A percentile compares a stretch with the other conserved stretches of the same genome.
Conservation (phyloP, 1,140 invertebrate species). For the Drosophila obscura region DNA sequence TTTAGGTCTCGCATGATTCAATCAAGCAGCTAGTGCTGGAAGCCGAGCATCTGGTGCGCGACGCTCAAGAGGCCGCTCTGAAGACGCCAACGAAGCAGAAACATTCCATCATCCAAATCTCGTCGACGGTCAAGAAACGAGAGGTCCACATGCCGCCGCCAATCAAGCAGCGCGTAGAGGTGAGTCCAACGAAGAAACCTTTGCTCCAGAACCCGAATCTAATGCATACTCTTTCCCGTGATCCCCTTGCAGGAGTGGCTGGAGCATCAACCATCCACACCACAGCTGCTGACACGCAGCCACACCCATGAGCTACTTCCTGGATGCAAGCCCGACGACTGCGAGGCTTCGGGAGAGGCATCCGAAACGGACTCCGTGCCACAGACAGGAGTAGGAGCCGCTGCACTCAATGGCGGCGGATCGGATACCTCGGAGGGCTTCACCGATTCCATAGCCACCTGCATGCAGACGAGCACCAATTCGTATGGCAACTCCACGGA, state of each 20-base stretch:
- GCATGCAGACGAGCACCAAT: slow-evolving; percentile 84
- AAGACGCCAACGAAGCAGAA: slow-evolving; percentile 83
- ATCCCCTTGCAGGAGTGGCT: slow-evolving; percentile 72
- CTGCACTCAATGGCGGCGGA: slow-evolving; percentile 63
- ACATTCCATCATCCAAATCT: slow-evolving; percentile 81
- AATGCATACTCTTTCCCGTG: not conserved
- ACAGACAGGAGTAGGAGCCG: slow-evolving; percentile 67
- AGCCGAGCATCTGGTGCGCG: slow-evolving; percentile 83
- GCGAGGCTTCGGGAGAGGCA: slow-evolving; percentile 95
- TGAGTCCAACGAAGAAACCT: slow-evolving; percentile 27
- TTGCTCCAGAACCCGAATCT: not conserved
- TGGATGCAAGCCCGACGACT: slow-evolving; percentile 84
- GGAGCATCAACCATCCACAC: slow-evolving; percentile 75
- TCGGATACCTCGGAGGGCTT: slow-evolving; percentile 90
- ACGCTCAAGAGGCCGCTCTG: slow-evolving; percentile 74
- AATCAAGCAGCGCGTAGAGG: slow-evolving; percentile 81
- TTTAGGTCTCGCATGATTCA: slow-evolving; percentile 82
- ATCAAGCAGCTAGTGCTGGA: slow-evolving; percentile 83
- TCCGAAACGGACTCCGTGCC: slow-evolving; percentile 89
- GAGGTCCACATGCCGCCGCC: slow-evolving; percentile 75
- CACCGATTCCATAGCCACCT: slow-evolving; percentile 87
- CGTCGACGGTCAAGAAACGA: slow-evolving; percentile 81
- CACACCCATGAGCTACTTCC: slow-evolving; percentile 40
- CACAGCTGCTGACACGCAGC: slow-evolving; percentile 51
- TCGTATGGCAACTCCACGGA: slow-evolving; percentile 87